These are phyloP conservation scores for Allolobophora icterica DNA, from an alignment of 2,888 invertebrate genomes.

Conservation along the genomic window DNA sequence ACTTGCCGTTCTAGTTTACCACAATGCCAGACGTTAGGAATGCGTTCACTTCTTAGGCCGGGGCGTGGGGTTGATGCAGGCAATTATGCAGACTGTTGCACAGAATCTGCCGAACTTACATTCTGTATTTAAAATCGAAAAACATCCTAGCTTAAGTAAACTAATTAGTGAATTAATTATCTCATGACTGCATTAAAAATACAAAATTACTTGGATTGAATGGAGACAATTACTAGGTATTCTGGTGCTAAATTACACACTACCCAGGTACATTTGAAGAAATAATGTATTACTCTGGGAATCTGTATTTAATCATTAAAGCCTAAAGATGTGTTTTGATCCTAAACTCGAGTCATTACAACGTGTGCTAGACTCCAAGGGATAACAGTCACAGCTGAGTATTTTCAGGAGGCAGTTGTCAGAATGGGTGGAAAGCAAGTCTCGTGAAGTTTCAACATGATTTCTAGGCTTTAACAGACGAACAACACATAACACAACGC, in stretches of 20 bases:
- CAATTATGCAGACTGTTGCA: no score
- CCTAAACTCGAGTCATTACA: conserved; percentile 11
- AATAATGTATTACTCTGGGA: neutral
- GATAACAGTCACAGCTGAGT: neutral
- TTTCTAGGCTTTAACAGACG: neutral
- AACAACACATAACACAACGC: neutral
- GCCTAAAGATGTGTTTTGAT: neutral
- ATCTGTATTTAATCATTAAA: neutral
- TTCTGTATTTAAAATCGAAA: neutral
- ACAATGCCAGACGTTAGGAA: no score
- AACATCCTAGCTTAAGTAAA: neutral
- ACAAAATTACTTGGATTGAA: neutral
- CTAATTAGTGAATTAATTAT: neutral
- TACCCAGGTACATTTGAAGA: no score
- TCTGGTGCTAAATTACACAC: neutral
- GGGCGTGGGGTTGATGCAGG: no score
- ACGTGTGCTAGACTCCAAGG: neutral
- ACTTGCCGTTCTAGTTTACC: neutral
- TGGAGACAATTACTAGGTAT: neutral
- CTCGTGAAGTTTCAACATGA: neutral
- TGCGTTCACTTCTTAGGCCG: no score
- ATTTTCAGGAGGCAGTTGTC: conserved; percentile 17
- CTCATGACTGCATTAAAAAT: neutral
- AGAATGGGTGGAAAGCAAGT: neutral
- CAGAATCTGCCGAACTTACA: neutral